Base-by-base conservation (phyloP, 2,888 invertebrate genomes). In the Macrosiphum euphorbiae region DNA sequence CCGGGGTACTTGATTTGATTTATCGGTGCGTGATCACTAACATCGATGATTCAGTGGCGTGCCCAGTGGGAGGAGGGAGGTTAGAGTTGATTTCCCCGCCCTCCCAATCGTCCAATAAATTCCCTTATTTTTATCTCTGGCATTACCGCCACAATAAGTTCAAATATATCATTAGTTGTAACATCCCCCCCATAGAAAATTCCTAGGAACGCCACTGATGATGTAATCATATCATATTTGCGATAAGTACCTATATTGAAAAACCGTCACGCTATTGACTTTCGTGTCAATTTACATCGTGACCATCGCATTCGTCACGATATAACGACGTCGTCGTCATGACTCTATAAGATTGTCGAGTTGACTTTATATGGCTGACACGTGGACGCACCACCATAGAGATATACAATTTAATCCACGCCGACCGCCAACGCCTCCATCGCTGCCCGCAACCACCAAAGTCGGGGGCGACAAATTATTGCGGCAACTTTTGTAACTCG, bases 391-490 rank as follows among this genome's bases (percentile, higher is more conserved):
- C 35, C 88, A 1, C n/a, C n/a, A 35, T 1, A 24, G 20, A 4
- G 20, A 24, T 20, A 24, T 8, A n/a, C 52, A 16, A 47, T 52
- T 88, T 61, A 28, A 24, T 7, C 7, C 24, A 28, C n/a, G 35
- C 50, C 50, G 35, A 85, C 24, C 41, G 7, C 41, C 28, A 35
- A 3, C 35, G 44, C 50, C 44, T 47, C 20, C 61, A 11, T 20
- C 58, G 13, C n/a, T 1, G 5, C 5, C 78, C 24, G 47, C 47
- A 26, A 84, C 52, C 41, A 11, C 88, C 8, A 24, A 41, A n/a
- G 52, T 10, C 47, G 47, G 24, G 7, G 87, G 41, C 35, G 58
- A 88, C 87, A 67, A 61, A 47, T 92, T 88, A 92, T 92, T 92
- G 7, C 52, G n/a, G 41, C 67, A 78, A 88, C 88, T 88, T 88